These are phyloP conservation scores for Neocloeon triangulifer DNA, from an alignment of 1,140 invertebrate genomes.

Conservation along the genomic window DNA sequence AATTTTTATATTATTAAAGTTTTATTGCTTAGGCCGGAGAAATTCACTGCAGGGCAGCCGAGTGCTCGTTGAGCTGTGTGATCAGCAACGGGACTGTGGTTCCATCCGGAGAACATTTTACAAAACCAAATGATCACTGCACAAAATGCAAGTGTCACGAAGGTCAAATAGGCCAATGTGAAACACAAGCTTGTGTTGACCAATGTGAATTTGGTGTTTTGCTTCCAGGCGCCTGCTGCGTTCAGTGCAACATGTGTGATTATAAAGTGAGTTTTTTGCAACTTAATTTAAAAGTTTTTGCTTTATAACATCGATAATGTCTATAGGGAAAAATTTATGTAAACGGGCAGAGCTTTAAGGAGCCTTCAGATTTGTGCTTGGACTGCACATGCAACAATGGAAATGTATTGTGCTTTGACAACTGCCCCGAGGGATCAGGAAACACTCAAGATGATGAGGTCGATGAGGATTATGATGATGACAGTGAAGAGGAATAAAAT, in stretches of 20 bases:
- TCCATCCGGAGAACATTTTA: background rate
- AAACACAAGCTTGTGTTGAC: background rate
- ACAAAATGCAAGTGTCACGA: background rate
- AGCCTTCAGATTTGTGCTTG: no score
- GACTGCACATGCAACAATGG: no score
- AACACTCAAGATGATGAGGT: no score
- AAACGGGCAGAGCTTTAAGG: no score
- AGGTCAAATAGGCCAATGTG: background rate
- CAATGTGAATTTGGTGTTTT: background rate
- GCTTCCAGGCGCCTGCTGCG: background rate
- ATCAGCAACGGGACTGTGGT: background rate
- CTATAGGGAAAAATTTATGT: no score
- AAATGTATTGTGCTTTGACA: no score
- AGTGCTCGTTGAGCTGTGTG: background rate
- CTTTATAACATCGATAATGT: no score
- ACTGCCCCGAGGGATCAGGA: no score
- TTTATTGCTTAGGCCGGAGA: background rate
- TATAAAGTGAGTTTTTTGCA: background rate
- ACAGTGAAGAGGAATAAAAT: no score
- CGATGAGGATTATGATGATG: no score
- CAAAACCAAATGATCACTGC: background rate
- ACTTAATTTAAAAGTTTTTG: no score
- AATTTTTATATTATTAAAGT: background rate
- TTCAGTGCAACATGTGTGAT: background rate
- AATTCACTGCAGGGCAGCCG: background rate